Conservation (phyloP, 2,888 invertebrate genomes). For the Polydesmus complanatus region DNA sequence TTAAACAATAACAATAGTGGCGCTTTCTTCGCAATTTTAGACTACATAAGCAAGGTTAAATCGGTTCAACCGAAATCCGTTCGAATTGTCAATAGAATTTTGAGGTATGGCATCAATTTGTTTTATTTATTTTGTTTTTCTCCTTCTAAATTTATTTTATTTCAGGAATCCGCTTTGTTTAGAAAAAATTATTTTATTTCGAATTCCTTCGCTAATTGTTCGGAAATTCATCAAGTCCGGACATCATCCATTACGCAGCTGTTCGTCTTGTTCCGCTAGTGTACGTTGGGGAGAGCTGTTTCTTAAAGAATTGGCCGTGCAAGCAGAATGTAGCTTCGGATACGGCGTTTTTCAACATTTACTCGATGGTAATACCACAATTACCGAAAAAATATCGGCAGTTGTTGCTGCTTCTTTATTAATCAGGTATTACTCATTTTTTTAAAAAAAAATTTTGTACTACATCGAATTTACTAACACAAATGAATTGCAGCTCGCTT, state of each 20-base stretch:
- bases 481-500: not conserved
- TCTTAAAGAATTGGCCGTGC: not conserved
- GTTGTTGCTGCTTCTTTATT: not conserved
- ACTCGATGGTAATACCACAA: not conserved
- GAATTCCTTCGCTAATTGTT: slow-evolving; percentile 1
- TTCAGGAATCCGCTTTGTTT: slow-evolving; percentile 8
- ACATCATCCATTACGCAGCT: not conserved
- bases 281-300: not conserved
- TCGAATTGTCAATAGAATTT: not conserved
- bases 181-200: not conserved
- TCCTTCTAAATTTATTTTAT: not conserved
- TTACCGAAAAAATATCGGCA: not conserved
- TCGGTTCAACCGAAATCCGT: not conserved
- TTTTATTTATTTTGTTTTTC: not conserved
- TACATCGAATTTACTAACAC: too few relatives aligned
- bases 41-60: not conserved
- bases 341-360: slow-evolving; percentile 3
- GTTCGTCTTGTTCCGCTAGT: not conserved
- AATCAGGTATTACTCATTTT: not conserved
- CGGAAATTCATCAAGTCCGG: not conserved
- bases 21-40: not conserved
- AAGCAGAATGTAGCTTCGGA: slow-evolving; percentile 10
- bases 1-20: not conserved
- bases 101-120: not conserved
- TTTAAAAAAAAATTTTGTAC: not conserved